A percentile compares a stretch with the other conserved stretches of the same genome.
These are phyloP conservation scores for Megamerina dolium DNA, from an alignment of 2,888 invertebrate species.

Conservation along the genomic window DNA sequence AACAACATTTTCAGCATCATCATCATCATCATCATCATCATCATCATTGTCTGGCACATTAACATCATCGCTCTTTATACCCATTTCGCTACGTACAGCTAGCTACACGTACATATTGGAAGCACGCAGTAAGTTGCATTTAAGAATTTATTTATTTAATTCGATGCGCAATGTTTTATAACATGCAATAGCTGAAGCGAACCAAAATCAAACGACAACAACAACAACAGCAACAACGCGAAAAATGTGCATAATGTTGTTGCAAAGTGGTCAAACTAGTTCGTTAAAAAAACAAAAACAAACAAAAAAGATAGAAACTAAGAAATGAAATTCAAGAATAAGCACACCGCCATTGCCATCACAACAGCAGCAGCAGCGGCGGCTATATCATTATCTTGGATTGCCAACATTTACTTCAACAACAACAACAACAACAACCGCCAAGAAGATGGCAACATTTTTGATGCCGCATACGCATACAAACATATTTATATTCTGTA, in stretches of 20 bases:
- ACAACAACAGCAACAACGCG: constrained; percentile 11
- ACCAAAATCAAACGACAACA: constrained; percentile 13
- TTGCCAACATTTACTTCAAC: neutral
- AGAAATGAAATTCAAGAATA: too few species aligned
- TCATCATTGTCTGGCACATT: too few species aligned
- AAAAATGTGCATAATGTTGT: constrained; percentile 28
- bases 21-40: constrained; percentile 11
- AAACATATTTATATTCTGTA: too few species aligned
- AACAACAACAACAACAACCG: too few species aligned
- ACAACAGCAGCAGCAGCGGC: neutral
- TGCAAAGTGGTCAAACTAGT: constrained; percentile 43
- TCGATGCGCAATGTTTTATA: constrained; percentile 40
- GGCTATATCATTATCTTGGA: neutral
- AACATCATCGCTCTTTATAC: too few species aligned
- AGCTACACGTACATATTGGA: too few species aligned
- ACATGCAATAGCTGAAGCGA: constrained; percentile 20
- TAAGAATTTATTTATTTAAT: constrained; percentile 41
- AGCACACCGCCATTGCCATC: too few species aligned
- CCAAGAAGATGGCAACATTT: too few species aligned
- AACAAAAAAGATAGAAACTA: neutral
- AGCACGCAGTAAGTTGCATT: too few species aligned
- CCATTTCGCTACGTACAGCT: too few species aligned
- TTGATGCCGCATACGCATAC: too few species aligned
- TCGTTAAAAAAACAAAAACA: constrained; percentile 45
- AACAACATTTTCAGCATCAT: too few species aligned